phyloP scores from a whole-genome alignment of 2,888 invertebrate species.

The Tridacna crocea region DNA sequence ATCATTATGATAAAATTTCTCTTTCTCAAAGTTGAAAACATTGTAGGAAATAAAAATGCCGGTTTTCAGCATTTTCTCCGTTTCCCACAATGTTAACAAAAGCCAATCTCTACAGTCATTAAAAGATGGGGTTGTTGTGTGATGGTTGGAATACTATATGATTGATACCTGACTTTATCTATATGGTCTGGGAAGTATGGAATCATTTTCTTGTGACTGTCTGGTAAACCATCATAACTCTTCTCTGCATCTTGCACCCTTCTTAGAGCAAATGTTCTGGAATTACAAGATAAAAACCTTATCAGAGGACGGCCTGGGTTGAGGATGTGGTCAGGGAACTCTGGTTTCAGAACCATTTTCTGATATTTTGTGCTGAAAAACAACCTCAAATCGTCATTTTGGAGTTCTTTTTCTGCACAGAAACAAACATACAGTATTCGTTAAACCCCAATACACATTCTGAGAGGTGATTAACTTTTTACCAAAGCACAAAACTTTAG shows the following conservation, averaged over 20 bases:
- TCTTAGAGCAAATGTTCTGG: constrained; percentile 90
- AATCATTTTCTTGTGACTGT: constrained; percentile 90
- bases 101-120: not conserved
- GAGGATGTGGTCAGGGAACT: too few relatives aligned
- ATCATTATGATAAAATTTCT: not conserved
- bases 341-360: too few relatives aligned
- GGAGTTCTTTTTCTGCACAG: too few relatives aligned
- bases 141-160: not conserved
- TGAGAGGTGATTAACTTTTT: too few relatives aligned
- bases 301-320: too few relatives aligned
- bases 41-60: not conserved
- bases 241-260: constrained; percentile 91
- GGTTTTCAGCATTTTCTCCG: not conserved
- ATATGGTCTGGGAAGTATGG: constrained; percentile 91
- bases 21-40: not conserved
- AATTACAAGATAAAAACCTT: constrained; percentile 65
- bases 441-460: too few relatives aligned
- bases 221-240: constrained; percentile 90
- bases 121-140: not conserved
- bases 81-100: not conserved
- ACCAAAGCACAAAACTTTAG: too few relatives aligned
- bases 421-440: too few relatives aligned
- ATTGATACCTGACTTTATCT: constrained; percentile 87
- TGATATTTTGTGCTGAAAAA: too few relatives aligned
- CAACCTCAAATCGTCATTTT: too few relatives aligned